Evolutionary conservation across 2,888 invertebrate genomes (phyloP), one percentile per base, ranked within the genome.

Genomic region (Diploptera punctata): DNA sequence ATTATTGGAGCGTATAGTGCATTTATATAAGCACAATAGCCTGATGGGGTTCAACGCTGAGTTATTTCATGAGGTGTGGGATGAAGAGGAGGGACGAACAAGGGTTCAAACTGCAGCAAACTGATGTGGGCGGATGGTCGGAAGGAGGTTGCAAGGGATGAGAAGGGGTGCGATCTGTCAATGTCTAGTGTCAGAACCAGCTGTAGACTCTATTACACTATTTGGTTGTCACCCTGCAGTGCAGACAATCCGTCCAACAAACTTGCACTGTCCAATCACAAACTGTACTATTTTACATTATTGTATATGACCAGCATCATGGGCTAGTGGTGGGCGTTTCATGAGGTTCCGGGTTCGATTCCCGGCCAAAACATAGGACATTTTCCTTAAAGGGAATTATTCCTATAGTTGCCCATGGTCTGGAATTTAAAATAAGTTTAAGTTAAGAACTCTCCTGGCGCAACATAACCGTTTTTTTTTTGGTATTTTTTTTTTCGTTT

Each of bases 151-250:
- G 13, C 52, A 13, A 13, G 29, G 29, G 60, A 29, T 26, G 44
- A n/a, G 44, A 4, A 24, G 43, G 44, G 24, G 26, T 21, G 44
- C 65, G 65, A 65, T 65, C 65, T 65, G 65, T 65, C 65, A 65
- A 44, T 44, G 65, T 65, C 65, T 21, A 13, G n/a, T 43, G 65
- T 65, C 65, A 65, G 44, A 44, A 43, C 16, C 65, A 65, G 44
- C 65, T 65, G 65, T 44, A 44, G 44, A 65, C 65, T 65, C 44
- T 43, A 61, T 61, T 38, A 61, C 33, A 33, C 61, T 61, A 61
- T 61, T 61, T 61, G 61, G 61, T 38, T 61, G 61, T 61, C 61
- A 21, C 61, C 38, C 61, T 29, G 29, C 57, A 57, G 29, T 5
- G 57, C 31, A 24, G 26, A 24, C 3, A 29, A 57, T n/a, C 10